These are phyloP conservation scores for Microdon myrmicae DNA, from an alignment of 2,888 invertebrate species.

Conservation along the genomic window DNA sequence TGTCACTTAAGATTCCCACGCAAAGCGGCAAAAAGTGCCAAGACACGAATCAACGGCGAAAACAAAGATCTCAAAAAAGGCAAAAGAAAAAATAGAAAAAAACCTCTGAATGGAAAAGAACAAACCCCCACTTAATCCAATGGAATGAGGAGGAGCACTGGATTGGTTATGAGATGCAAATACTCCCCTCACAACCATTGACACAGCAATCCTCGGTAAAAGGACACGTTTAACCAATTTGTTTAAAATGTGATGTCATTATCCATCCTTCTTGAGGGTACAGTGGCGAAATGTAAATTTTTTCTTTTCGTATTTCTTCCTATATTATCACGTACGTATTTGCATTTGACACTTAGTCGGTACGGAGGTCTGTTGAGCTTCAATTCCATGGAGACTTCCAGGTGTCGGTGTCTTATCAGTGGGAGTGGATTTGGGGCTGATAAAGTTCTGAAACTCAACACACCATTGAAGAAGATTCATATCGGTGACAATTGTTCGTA, in stretches of 20 bases:
- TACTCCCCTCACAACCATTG: constrained; percentile 27
- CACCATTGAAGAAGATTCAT: too few species aligned
- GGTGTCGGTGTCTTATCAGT: constrained; percentile 2
- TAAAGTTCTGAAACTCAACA: neutral
- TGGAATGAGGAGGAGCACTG: too few species aligned
- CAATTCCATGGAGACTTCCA: constrained; percentile 31
- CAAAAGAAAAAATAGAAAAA: constrained; percentile 7
- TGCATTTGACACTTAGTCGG: constrained; percentile 43
- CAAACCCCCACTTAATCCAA: constrained; percentile 44
- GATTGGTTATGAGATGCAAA: constrained; percentile 30
- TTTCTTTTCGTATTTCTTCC: constrained; percentile 19
- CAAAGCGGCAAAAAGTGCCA: constrained; percentile 8
- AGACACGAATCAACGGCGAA: constrained; percentile 15
- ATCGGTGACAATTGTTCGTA: too few species aligned
- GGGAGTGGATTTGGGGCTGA: neutral
- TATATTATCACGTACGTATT: constrained; percentile 33
- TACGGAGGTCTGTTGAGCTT: constrained; percentile 32
- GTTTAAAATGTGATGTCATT: constrained; percentile 52
- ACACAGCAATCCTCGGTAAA: constrained; percentile 28
- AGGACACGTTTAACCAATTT: constrained; percentile 57
- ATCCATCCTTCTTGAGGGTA: constrained; percentile 16
- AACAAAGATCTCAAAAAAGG: neutral
- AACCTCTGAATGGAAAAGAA: constrained; percentile 13
- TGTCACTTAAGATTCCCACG: constrained; percentile 51
- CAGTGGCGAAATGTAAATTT: constrained; percentile 51